Conservation (phyloP, 2,888 invertebrate species). For the Rhamnusium bicolor region DNA sequence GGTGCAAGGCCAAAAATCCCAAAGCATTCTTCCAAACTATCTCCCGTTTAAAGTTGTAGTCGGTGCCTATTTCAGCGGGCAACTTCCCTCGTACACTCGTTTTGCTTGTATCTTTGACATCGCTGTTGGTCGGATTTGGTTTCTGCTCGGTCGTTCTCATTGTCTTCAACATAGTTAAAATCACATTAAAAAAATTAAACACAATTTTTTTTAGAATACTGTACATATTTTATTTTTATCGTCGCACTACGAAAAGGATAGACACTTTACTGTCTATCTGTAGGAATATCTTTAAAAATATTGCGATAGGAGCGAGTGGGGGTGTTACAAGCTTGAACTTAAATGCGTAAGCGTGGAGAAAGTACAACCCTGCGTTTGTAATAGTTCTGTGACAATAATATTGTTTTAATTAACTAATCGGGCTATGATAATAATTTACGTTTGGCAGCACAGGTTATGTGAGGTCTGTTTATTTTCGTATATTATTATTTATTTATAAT, state of each 20-base stretch:
- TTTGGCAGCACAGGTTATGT: not conserved
- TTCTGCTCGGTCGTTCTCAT: slow-evolving; percentile 11
- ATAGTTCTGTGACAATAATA: not conserved
- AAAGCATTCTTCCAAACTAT: slow-evolving; percentile 78
- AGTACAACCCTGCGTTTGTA: not conserved
- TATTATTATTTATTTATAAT: not conserved
- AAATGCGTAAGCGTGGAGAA: not conserved
- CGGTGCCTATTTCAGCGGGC: slow-evolving; percentile 72
- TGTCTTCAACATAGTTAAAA: slow-evolving; percentile 7
- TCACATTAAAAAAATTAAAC: not conserved
- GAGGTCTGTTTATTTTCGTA: not conserved
- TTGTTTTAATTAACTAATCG: not conserved
- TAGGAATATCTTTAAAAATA: not conserved
- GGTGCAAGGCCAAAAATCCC: slow-evolving; percentile 75
- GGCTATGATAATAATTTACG: not conserved
- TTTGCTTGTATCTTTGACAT: not conserved
- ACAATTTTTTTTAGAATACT: not conserved
- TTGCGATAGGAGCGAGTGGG: not conserved
- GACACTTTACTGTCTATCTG: not conserved
- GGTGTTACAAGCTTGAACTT: not conserved
- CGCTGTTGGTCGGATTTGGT: not conserved
- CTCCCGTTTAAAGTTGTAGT: slow-evolving; percentile 71
- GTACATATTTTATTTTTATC: not conserved
- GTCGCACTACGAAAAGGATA: not conserved
- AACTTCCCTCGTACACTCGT: slow-evolving; percentile 40